Base-by-base conservation (phyloP, 37 sponge, comb jelly and placozoan genomes). In the Tethya wilhelma region DNA sequence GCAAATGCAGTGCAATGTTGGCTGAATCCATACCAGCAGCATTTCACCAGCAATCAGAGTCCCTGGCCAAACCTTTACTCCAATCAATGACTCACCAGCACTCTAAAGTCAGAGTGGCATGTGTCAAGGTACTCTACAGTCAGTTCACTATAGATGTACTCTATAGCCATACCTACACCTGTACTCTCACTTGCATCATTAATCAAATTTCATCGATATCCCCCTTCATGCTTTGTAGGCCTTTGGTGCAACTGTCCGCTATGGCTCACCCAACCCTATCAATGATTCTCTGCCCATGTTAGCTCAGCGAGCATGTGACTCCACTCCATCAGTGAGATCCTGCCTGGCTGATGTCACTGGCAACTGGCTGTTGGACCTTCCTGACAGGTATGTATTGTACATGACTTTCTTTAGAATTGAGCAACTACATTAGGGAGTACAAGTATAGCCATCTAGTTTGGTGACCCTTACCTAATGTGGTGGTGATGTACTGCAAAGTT, bases 1-100 rank as follows among this genome's bases (percentile, higher is more conserved):
- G 88, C 39, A 31, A 14, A 11, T 87, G 92, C 42, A n/a, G 58
- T 38, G 56, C 39, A 33, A 85, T 70, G 59, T 39, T 98, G 39
- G 94, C 93, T 12, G 66, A 77, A 46, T 67, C 73, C 33, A 74
- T 81, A 36, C 83, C 92, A 1, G 68, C 41, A 19, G 70, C 67
- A 6, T 98, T 96, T 44, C 73, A 96, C 83, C 78, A 71, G 44
- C 83, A 93, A 40, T 86, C 87, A 2, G 94, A 96, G 53, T 38
- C 80, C 6, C 84, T 98, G 36, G 79, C 89, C 33, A 91, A 91
- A 62, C 95, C 99, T 28, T 84, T 98, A 25, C 82, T 94, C 5
- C 67, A 69, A 7, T 90, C 87, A 19, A 81, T 96, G 78, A 67
- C 79, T 36, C 99, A 98, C 79, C 99, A 98, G 75, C 97, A 91